These are phyloP conservation scores for Spermophilus dauricus DNA, from an alignment of 2,113 vertebrate genomes.

Conservation along the genomic window DNA sequence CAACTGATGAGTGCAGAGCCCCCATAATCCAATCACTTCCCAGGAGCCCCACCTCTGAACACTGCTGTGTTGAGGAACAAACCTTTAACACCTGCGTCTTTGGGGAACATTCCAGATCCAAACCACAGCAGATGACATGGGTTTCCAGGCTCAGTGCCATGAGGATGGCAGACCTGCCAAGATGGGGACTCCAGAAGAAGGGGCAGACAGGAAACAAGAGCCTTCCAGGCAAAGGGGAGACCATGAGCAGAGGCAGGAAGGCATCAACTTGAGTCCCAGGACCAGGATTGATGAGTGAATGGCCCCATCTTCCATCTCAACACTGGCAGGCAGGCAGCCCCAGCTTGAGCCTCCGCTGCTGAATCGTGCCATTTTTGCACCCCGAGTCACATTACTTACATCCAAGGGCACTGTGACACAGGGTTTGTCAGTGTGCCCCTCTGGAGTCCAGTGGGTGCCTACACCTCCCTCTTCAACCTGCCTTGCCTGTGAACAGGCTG, in stretches of 20 bases:
- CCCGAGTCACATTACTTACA: neutral
- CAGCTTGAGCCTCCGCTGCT: neutral
- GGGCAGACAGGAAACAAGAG: neutral
- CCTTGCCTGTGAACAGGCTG: neutral
- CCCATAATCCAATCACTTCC: neutral
- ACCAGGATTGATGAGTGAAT: neutral
- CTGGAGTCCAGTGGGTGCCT: neutral
- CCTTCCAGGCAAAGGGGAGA: neutral
- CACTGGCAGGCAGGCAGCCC: neutral
- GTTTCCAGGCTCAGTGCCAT: neutral
- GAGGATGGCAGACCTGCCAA: neutral
- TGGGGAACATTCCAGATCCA: neutral
- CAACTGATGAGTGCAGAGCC: neutral
- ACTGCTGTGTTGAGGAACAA: neutral
- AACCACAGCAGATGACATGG: neutral
- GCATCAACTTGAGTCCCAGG: fast-evolving
- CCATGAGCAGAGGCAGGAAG: neutral
- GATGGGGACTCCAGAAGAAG: neutral
- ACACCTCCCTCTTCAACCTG: neutral
- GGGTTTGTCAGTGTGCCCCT: neutral
- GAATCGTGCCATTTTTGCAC: neutral
- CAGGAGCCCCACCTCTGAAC: neutral
- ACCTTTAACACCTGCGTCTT: neutral
- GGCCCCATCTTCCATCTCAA: neutral
- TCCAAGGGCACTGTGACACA: neutral